Conservation (phyloP, 1,140 invertebrate genomes). For the Apis dorsata region DNA sequence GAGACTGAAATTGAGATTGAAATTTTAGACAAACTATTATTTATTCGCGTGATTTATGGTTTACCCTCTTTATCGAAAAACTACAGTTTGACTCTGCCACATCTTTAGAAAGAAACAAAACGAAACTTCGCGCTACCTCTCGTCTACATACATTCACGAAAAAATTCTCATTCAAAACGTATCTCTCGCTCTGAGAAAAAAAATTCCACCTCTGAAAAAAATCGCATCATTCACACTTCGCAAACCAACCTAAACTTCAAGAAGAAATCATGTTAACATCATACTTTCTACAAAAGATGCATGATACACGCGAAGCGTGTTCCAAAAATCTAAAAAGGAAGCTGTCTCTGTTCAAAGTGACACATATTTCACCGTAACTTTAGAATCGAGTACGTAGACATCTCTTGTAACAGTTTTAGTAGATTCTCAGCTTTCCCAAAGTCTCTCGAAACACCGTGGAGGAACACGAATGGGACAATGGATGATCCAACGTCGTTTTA, state of each 20-base stretch:
- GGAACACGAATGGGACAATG: constrained; percentile 2
- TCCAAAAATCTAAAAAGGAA: not conserved
- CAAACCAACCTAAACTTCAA: not conserved
- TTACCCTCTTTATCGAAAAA: too few species aligned
- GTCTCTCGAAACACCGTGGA: too few species aligned
- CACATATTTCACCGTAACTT: not conserved
- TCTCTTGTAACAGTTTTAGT: too few species aligned
- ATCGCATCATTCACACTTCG: not conserved
- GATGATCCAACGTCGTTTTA: not conserved
- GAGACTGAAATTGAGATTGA: too few species aligned
- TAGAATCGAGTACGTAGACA: not conserved
- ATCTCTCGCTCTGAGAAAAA: too few species aligned
- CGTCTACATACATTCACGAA: too few species aligned
- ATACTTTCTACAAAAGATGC: not conserved
- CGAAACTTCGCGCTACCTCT: too few species aligned
- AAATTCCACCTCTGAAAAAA: not conserved
- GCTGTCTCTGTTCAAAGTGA: not conserved
- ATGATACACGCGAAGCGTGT: not conserved
- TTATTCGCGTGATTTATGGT: too few species aligned
- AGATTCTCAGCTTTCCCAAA: constrained; percentile 4
- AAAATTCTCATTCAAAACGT: too few species aligned
- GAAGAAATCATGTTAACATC: not conserved
- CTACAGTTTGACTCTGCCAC: too few species aligned
- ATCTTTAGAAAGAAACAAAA: too few species aligned
- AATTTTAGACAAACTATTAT: too few species aligned